Conservation (phyloP, 2,888 invertebrate species). For the Tachystola acroxantha region DNA sequence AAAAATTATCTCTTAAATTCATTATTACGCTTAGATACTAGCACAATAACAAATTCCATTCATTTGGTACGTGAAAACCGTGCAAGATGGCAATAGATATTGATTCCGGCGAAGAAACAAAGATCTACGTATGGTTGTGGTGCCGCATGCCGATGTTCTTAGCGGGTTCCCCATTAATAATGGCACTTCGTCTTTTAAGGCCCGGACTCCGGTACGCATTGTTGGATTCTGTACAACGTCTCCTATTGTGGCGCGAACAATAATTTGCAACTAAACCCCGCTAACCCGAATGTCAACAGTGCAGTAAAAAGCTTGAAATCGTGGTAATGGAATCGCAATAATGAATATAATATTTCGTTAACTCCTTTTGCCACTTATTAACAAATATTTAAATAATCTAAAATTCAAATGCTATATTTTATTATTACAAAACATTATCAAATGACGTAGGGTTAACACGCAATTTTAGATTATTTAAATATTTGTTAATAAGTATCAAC, state of each 20-base stretch:
- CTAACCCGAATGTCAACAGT: conserved; percentile 6
- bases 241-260: conserved; percentile 51
- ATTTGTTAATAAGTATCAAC: too few relatives aligned
- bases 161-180: conserved; percentile 45
- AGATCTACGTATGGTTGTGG: conserved; percentile 29
- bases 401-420: too few relatives aligned
- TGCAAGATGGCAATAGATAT: conserved; percentile 13
- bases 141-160: conserved; percentile 40
- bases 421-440: background rate
- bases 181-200: conserved; percentile 47
- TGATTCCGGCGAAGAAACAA: conserved; percentile 34
- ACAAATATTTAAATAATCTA: too few relatives aligned
- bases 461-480: conserved; percentile 8
- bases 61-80: conserved; percentile 2
- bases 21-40: too few relatives aligned
- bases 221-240: conserved; percentile 38
- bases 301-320: too few relatives aligned
- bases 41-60: conserved; percentile 8
- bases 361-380: too few relatives aligned
- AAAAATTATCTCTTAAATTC: too few relatives aligned
- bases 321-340: background rate
- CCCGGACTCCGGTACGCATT: conserved; percentile 36
- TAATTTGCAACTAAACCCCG: conserved; percentile 56
- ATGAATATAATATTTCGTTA: too few relatives aligned
- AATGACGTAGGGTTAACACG: conserved; percentile 8